These are phyloP conservation scores for Watsonalla binaria DNA, from an alignment of 2,888 invertebrate genomes.

Conservation along the genomic window DNA sequence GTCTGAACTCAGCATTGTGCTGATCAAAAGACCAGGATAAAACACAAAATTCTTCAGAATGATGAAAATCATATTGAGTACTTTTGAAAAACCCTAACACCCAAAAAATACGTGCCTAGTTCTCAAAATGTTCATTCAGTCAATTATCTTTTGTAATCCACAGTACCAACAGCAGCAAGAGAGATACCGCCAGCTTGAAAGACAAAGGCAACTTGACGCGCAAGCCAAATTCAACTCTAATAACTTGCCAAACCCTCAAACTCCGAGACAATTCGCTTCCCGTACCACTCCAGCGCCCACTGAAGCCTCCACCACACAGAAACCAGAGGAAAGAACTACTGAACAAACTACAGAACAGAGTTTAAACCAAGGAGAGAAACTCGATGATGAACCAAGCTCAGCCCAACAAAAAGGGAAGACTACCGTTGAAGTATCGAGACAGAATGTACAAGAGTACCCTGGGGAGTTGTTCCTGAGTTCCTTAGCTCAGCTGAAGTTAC, in stretches of 20 bases:
- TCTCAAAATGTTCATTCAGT: not conserved
- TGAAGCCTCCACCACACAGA: constrained; percentile 34
- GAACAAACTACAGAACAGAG: constrained; percentile 47
- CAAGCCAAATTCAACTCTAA: constrained; percentile 29
- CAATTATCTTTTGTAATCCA: constrained; percentile 10
- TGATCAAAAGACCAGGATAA: no score
- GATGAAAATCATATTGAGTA: no score
- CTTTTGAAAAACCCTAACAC: no score
- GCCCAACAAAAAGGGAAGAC: constrained; percentile 40
- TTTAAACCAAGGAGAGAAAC: constrained; percentile 51
- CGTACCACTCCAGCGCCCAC: constrained; percentile 36
- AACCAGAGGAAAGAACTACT: constrained; percentile 28
- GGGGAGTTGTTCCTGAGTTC: constrained; percentile 61
- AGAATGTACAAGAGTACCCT: constrained; percentile 63
- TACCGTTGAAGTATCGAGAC: constrained; percentile 60
- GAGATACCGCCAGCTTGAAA: constrained; percentile 51
- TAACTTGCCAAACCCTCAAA: constrained; percentile 36
- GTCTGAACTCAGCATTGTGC: no score
- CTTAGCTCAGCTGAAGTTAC: constrained; percentile 54
- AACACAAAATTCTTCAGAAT: no score
- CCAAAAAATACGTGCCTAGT: no score
- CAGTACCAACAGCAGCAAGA: constrained; percentile 64
- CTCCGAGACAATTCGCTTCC: constrained; percentile 48
- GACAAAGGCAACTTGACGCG: constrained; percentile 52
- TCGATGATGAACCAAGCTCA: constrained; percentile 26